Percentiles rank a stretch among this genome's conserved stretches.
phyloP scores from a whole-genome alignment of 1,140 invertebrate species.

The Homarus americanus region DNA sequence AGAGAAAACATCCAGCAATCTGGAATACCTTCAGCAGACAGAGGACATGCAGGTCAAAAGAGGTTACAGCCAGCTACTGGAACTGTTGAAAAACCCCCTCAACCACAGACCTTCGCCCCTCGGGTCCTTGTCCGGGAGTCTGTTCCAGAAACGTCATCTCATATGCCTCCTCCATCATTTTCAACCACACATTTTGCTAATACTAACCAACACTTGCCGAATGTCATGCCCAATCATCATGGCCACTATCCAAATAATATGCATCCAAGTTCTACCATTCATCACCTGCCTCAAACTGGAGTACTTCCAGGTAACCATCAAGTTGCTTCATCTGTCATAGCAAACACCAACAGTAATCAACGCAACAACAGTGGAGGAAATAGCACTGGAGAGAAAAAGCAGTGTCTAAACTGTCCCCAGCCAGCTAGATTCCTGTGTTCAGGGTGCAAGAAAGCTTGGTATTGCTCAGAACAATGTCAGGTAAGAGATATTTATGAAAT shows the following conservation, averaged over 20 bases:
- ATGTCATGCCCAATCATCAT: conserved; percentile 46
- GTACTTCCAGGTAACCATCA: conserved; percentile 17
- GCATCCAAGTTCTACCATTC: conserved; percentile 34
- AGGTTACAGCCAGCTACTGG: conserved; percentile 36
- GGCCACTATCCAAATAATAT: conserved; percentile 47
- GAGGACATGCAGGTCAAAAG: conserved; percentile 24
- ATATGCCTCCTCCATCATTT: conserved; percentile 30
- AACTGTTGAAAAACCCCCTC: conserved; percentile 30
- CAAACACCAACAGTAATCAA: background rate
- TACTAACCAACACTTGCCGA: conserved; percentile 25
- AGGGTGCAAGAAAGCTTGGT: conserved; percentile 69
- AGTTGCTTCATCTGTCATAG: background rate
- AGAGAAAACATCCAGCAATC: conserved; percentile 50
- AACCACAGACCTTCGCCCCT: conserved; percentile 59
- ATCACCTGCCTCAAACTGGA: conserved; percentile 30
- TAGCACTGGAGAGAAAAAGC: conserved; percentile 38
- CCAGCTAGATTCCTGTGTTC: conserved; percentile 62
- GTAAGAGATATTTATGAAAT: conserved; percentile 10
- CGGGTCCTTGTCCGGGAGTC: conserved; percentile 60
- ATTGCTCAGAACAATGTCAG: conserved; percentile 67
- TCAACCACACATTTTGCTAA: conserved; percentile 22
- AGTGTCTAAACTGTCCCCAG: conserved; percentile 51
- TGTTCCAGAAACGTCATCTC: conserved; percentile 45
- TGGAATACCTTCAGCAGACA: conserved; percentile 6
- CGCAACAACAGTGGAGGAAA: background rate